Conservation (phyloP, 2,888 invertebrate genomes). For the Patella ulyssiponensis region DNA sequence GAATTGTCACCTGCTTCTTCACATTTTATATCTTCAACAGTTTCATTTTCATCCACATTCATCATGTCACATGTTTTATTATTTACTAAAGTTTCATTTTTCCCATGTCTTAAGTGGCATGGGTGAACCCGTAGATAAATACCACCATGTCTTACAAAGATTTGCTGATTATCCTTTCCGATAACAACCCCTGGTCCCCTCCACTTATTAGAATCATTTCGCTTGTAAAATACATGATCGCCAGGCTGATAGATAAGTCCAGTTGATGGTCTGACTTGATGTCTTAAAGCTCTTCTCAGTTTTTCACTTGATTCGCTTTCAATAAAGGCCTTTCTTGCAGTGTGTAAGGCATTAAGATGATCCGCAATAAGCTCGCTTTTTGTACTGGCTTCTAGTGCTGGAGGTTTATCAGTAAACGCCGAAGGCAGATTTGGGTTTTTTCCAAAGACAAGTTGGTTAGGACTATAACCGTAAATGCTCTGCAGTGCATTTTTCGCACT, state of each 20-base stretch:
- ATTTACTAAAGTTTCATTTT: background rate
- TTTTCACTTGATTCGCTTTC: background rate
- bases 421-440: slow-evolving; percentile 7
- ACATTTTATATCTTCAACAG: no score
- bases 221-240: background rate
- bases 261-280: background rate
- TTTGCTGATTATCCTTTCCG: background rate
- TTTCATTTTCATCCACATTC: no score
- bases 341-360: slow-evolving; percentile 7
- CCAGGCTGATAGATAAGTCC: slow-evolving; percentile 1
- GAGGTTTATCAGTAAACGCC: background rate
- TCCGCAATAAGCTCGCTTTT: background rate
- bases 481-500: no score
- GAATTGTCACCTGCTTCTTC: no score
- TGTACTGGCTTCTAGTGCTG: background rate
- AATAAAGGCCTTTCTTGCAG: slow-evolving; percentile 3
- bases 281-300: background rate
- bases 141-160: slow-evolving; percentile 2
- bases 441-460: background rate
- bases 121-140: background rate
- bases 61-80: background rate
- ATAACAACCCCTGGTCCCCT: slow-evolving; percentile 5
- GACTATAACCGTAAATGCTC: background rate
- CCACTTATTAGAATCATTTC: slow-evolving; percentile 7
- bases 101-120: background rate